Conservation (phyloP, 2,797 vertebrate genomes). For the Philypnodon macrostomus region DNA sequence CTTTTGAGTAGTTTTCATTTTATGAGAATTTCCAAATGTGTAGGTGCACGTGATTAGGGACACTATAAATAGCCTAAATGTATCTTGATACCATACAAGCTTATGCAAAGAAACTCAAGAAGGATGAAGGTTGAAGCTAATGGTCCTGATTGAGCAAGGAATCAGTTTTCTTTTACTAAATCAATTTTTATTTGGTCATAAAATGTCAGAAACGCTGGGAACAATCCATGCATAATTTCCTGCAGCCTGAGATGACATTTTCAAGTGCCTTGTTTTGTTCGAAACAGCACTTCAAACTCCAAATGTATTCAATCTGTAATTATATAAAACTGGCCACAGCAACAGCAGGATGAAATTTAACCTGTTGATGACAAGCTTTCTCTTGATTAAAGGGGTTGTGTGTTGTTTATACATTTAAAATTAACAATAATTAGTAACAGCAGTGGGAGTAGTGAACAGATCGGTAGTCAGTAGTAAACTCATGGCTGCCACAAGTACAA, state of each 20-base stretch:
- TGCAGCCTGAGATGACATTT: slow-evolving; percentile 1
- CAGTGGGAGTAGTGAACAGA: slow-evolving; percentile 6
- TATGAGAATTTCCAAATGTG: slow-evolving; percentile 66
- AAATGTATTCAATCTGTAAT: slow-evolving; percentile 14
- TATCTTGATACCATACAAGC: slow-evolving; percentile 47
- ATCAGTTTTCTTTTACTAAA: slow-evolving; percentile 8
- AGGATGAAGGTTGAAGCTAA: slow-evolving; percentile 4
- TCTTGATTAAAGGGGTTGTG: slow-evolving; percentile 3
- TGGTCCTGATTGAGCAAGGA: slow-evolving; percentile 10
- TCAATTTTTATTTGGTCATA: slow-evolving; percentile 9
- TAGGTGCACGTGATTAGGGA: slow-evolving; percentile 59
- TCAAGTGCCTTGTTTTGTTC: slow-evolving; percentile 12
- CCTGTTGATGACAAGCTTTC: slow-evolving; percentile 4
- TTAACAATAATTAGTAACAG: slow-evolving; percentile 16
- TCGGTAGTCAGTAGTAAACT: background rate
- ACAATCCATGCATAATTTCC: slow-evolving; percentile 1
- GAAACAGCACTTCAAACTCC: slow-evolving; percentile 3
- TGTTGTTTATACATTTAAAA: slow-evolving; percentile 11
- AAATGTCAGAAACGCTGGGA: slow-evolving; percentile 3
- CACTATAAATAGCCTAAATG: slow-evolving; percentile 60
- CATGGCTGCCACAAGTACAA: slow-evolving; percentile 1
- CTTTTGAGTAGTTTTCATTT: slow-evolving; percentile 32
- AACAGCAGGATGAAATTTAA: slow-evolving; percentile 7
- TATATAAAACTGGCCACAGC: slow-evolving; percentile 6
- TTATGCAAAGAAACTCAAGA: slow-evolving; percentile 14